Evolutionary conservation across 2,888 invertebrate species (phyloP).

Genomic region (Coelinius sp.): DNA sequence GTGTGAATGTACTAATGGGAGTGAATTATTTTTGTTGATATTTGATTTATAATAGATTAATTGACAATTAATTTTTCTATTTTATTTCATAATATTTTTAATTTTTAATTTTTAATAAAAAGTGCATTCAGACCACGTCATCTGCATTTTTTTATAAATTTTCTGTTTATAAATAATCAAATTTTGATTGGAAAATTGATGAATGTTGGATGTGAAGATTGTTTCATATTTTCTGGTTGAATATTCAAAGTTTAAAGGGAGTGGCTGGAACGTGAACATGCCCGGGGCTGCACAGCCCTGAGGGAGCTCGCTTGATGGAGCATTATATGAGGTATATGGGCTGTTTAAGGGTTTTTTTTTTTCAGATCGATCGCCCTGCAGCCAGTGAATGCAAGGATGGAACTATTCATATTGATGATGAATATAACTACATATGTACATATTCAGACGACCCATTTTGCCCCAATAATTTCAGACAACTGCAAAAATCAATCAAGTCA

Average conservation of each 20-base stretch:
- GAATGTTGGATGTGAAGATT: not conserved
- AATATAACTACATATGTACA: not conserved
- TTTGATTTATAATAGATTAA: not conserved
- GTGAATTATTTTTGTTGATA: slow-evolving; percentile 7
- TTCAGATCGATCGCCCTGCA: slow-evolving; percentile 34
- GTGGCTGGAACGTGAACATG: not conserved
- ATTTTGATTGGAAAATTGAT: not conserved
- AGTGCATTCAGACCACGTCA: too few species aligned
- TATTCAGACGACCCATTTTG: too few species aligned
- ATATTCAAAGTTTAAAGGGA: not conserved
- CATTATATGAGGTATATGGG: slow-evolving; percentile 5
- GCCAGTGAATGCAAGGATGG: slow-evolving; percentile 6
- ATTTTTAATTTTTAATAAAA: not conserved
- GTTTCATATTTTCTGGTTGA: not conserved
- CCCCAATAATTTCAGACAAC: too few species aligned
- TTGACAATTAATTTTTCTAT: not conserved
- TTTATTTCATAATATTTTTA: not conserved
- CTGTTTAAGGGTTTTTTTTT: slow-evolving; percentile 34
- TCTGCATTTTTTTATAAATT: too few species aligned
- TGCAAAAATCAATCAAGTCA: too few species aligned
- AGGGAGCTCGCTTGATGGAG: not conserved
- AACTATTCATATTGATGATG: not conserved
- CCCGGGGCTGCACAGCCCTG: slow-evolving; percentile 11
- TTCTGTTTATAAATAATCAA: too few species aligned
- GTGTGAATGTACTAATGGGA: slow-evolving; percentile 23